These are phyloP conservation scores for Recurvirostra avosetta DNA, from an alignment of 2,113 vertebrate genomes.

Conservation along the genomic window DNA sequence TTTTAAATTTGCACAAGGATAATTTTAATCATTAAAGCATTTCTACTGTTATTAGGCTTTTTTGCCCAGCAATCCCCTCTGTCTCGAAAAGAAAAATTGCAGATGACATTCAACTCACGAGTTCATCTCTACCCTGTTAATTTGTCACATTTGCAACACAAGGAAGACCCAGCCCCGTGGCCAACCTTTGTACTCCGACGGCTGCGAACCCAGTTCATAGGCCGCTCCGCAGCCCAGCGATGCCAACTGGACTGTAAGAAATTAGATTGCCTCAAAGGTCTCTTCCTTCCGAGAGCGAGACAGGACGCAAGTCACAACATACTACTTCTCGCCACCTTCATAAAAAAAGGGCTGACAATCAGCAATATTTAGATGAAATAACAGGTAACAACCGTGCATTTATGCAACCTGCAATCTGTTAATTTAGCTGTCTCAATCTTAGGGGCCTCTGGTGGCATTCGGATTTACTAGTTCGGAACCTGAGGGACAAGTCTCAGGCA, in stretches of 20 bases:
- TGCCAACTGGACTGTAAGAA: background rate
- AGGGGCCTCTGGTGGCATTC: background rate
- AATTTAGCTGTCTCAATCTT: background rate
- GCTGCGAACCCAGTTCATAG: background rate
- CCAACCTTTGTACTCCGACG: constrained; percentile 72
- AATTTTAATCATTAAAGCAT: background rate
- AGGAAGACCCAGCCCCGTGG: background rate
- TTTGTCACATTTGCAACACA: constrained; percentile 1
- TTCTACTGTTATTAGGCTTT: background rate
- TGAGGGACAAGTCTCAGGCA: background rate
- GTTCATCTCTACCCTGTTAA: constrained; percentile 56
- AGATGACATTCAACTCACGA: background rate
- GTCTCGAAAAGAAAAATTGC: background rate
- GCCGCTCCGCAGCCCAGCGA: background rate
- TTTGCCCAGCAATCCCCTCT: background rate
- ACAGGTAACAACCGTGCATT: background rate
- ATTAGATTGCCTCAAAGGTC: background rate
- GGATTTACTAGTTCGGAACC: background rate
- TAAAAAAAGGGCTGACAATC: background rate
- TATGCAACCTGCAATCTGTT: background rate
- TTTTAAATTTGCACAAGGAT: background rate
- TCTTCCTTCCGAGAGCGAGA: background rate
- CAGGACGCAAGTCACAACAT: background rate
- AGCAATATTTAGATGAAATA: background rate
- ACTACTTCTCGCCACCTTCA: background rate